phyloP scores from a whole-genome alignment of 1,140 invertebrate species.

The Drosophila parabipectinata region DNA sequence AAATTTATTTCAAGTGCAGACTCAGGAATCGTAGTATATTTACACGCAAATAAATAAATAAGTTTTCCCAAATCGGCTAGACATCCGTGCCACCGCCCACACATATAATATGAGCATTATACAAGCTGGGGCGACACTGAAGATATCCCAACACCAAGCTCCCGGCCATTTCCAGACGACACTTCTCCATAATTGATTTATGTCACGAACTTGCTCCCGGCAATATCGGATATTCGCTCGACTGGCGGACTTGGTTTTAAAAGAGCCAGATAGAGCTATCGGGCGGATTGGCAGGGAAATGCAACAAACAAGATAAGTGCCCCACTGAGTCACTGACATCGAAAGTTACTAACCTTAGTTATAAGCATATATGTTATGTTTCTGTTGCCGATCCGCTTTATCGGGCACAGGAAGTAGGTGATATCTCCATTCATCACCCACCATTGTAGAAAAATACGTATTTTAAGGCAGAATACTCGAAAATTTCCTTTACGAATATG shows the following conservation, averaged over 20 bases:
- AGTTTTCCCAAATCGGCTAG: slow-evolving; percentile 61
- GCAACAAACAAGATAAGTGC: slow-evolving; percentile 58
- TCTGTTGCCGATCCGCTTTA: slow-evolving; percentile 10
- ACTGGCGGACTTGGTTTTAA: neutral
- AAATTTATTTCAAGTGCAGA: slow-evolving; percentile 10
- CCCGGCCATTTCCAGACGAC: slow-evolving; percentile 20
- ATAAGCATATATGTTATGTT: slow-evolving; percentile 13
- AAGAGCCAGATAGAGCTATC: slow-evolving; percentile 34
- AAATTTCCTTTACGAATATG: neutral
- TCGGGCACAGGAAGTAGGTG: slow-evolving; percentile 17
- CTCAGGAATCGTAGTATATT: slow-evolving; percentile 22
- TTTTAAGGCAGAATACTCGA: neutral
- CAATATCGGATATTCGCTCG: slow-evolving; percentile 16
- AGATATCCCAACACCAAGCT: slow-evolving; percentile 18
- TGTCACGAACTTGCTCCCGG: slow-evolving; percentile 61
- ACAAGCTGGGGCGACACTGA: slow-evolving; percentile 4
- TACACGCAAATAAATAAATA: slow-evolving; percentile 26
- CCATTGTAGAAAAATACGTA: neutral
- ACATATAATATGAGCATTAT: slow-evolving; percentile 26
- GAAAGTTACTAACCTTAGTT: slow-evolving; percentile 63
- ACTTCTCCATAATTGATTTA: slow-evolving; percentile 64
- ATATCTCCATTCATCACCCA: slow-evolving; percentile 21
- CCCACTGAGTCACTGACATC: slow-evolving; percentile 69
- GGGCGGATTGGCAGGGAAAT: slow-evolving; percentile 22
- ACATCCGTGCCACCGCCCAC: slow-evolving; percentile 48